These are phyloP conservation scores for Nesidiocoris tenuis DNA, from an alignment of 2,888 invertebrate genomes.

Conservation along the genomic window DNA sequence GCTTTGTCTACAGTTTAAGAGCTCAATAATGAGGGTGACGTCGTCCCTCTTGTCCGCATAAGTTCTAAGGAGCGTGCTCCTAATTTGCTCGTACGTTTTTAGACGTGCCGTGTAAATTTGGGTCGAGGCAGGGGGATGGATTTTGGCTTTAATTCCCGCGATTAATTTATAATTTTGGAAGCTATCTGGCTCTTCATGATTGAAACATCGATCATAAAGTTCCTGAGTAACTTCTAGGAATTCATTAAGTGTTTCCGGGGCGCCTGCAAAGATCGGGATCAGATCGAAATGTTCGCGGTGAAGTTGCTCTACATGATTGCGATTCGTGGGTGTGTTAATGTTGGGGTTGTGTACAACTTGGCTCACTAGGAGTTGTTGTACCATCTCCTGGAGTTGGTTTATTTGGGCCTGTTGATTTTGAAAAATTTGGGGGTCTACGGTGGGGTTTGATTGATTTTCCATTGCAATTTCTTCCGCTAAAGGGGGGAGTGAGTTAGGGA, in stretches of 20 bases:
- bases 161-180: too few relatives aligned
- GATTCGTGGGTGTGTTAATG: too few relatives aligned
- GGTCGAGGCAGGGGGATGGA: too few relatives aligned
- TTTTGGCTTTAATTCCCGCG: too few relatives aligned
- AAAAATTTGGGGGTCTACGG: neutral
- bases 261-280: neutral
- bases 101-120: too few relatives aligned
- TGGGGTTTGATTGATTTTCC: neutral
- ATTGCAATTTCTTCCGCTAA: neutral
- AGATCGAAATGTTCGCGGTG: neutral
- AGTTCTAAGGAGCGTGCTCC: too few relatives aligned
- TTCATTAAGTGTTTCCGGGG: neutral
- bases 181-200: neutral
- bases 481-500: neutral
- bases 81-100: too few relatives aligned
- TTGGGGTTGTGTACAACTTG: neutral
- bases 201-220: neutral
- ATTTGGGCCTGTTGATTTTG: neutral
- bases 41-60: neutral
- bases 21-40: neutral
- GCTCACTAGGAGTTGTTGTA: neutral
- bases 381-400: neutral
- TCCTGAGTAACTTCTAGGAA: neutral
- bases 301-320: too few relatives aligned
- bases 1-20: too few relatives aligned